A percentile compares a stretch with the other conserved stretches of the same genome.
These are phyloP conservation scores for Mycetomoellerius zeteki DNA, from an alignment of 1,140 invertebrate genomes.

Conservation along the genomic window DNA sequence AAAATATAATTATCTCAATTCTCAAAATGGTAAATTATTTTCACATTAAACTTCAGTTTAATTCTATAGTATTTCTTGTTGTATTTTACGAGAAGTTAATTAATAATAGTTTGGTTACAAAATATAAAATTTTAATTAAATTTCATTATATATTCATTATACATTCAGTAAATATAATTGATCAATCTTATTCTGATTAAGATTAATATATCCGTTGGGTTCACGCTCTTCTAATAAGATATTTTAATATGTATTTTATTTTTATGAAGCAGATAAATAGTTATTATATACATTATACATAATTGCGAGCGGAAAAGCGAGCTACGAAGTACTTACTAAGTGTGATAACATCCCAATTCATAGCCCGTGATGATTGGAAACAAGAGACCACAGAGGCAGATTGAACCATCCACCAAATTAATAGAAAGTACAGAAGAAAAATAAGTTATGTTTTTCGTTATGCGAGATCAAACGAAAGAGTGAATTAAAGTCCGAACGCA, in stretches of 20 bases:
- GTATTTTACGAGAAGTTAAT: neutral
- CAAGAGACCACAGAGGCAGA: conserved; percentile 81
- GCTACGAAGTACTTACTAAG: conserved; percentile 84
- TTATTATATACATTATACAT: conserved; percentile 65
- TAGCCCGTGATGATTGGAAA: conserved; percentile 79
- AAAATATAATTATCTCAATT: neutral
- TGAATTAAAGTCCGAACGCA: conserved; percentile 36
- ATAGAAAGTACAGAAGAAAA: conserved; percentile 85
- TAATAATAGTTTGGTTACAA: neutral
- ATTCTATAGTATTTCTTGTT: neutral
- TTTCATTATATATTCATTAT: neutral
- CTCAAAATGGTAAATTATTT: conserved; percentile 3
- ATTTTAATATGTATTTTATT: conserved; percentile 42
- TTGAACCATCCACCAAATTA: conserved; percentile 86
- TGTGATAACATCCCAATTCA: conserved; percentile 82
- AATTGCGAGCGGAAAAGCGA: conserved; percentile 73
- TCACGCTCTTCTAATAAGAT: conserved; percentile 63
- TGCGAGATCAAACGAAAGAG: neutral
- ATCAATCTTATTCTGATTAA: conserved; percentile 21
- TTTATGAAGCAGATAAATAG: conserved; percentile 50
- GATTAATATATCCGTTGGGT: conserved; percentile 57
- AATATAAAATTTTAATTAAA: conserved; percentile 16
- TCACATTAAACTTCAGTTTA: neutral
- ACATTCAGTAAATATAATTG: neutral
- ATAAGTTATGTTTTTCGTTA: conserved; percentile 76